A percentile compares a stretch with the other conserved stretches of the same genome.
Evolutionary conservation across 2,113 vertebrate species (phyloP).

Genomic region (Strix aluco): DNA sequence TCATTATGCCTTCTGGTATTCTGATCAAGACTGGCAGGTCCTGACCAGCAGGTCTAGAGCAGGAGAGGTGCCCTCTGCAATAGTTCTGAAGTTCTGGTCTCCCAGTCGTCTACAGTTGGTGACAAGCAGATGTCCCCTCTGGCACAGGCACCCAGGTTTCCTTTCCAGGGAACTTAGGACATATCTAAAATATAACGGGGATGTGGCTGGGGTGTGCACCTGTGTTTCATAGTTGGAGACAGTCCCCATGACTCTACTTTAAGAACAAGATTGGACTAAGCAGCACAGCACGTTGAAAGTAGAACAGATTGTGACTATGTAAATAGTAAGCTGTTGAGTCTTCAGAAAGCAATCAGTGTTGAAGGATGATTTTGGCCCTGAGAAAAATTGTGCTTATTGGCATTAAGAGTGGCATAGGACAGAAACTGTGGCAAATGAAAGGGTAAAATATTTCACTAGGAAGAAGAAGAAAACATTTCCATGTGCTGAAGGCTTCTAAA

Average conservation of each 20-base stretch:
- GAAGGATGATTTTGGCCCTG: neutral
- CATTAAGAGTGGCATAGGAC: neutral
- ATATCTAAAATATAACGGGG: neutral
- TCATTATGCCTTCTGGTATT: neutral
- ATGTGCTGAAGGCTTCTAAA: neutral
- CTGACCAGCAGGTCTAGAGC: neutral
- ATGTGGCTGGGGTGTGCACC: neutral
- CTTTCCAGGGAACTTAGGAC: neutral
- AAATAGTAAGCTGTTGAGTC: neutral
- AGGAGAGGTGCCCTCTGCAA: neutral
- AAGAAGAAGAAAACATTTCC: conserved; percentile 20
- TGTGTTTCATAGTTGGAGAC: neutral
- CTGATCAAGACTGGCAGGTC: neutral
- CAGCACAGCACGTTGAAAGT: neutral
- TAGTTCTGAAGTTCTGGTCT: neutral
- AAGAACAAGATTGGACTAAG: neutral
- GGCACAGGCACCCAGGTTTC: neutral
- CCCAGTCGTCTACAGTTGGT: neutral
- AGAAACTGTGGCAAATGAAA: neutral
- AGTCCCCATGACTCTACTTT: neutral
- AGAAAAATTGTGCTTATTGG: neutral
- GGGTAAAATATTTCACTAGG: neutral
- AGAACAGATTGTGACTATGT: neutral
- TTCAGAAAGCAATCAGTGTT: neutral
- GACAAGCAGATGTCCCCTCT: neutral